phyloP scores from a whole-genome alignment of 2,888 invertebrate species.

The Apoda limacodes region DNA sequence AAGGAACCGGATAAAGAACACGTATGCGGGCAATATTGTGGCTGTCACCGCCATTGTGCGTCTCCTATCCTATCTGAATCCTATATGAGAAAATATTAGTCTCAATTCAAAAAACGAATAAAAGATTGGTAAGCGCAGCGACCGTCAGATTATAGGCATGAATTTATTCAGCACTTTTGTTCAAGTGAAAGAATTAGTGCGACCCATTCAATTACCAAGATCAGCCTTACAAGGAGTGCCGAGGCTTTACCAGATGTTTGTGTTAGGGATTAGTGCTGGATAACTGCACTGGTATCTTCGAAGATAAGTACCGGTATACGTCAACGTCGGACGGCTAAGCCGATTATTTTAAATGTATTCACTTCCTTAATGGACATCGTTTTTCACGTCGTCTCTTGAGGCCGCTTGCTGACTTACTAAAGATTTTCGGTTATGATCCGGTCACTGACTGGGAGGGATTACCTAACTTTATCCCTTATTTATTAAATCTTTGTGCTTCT shows the following conservation, averaged over 20 bases:
- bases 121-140: constrained; percentile 38
- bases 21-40: constrained; percentile 52
- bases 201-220: constrained; percentile 61
- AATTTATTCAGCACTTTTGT: constrained; percentile 67
- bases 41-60: constrained; percentile 47
- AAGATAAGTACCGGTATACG: constrained; percentile 70
- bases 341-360: constrained; percentile 71
- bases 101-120: constrained; percentile 51
- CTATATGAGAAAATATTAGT: constrained; percentile 47
- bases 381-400: constrained; percentile 57
- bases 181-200: constrained; percentile 55
- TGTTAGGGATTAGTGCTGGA: constrained; percentile 64
- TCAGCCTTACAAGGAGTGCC: constrained; percentile 60
- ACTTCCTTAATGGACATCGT: constrained; percentile 69
- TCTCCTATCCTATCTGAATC: constrained; percentile 59
- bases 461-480: no score
- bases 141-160: constrained; percentile 67
- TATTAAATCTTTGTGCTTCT: constrained; percentile 45
- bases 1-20: constrained; percentile 43
- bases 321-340: constrained; percentile 69
- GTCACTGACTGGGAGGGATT: constrained; percentile 61
- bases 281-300: constrained; percentile 68
- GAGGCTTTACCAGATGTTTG: constrained; percentile 67
- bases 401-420: constrained; percentile 54
- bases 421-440: constrained; percentile 67